Evolutionary conservation across 64 coral and sea anemone species (phyloP), one percentile per base, ranked within the genome.

Genomic region (Platygyra sinensis): DNA sequence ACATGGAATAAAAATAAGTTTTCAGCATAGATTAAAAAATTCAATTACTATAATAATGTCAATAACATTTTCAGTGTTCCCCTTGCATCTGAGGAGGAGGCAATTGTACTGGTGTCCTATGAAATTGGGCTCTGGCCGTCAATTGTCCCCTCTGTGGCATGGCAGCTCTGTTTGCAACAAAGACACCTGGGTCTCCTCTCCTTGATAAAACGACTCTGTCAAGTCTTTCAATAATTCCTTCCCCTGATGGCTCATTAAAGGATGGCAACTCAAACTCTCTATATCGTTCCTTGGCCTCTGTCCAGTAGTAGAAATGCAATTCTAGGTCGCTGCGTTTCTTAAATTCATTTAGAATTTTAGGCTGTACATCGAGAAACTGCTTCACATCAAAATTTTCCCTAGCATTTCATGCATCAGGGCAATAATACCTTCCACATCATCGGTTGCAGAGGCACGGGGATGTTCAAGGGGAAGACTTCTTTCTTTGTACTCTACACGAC

Each of bases 101-200:
- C 52, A 91, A 72, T 14, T 38, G n/a, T 51, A 30, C 79, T 25
- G 89, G 79, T 11, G 87, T 76, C 46, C 87, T 77, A 61, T 89
- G 75, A 30, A 77, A 89, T 2, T 67, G 55, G 3, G 74, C 73
- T 79, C 74, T 67, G 13, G 38, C 55, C 36, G 87, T 78, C 13
- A 78, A 79, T 31, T 78, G 87, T 18, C 74, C 83, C 38, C 73
- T 85, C 27, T 96, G 86, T 32, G 90, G 80, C 7, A 96, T 18
- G 2, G 94, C 89, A 29, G 90, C 94, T 74, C 94, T 83, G 63
- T 96, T 89, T 4, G 94, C 94, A n/a, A n/a, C n/a, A n/a, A n/a
- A n/a, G n/a, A n/a, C n/a, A n/a, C n/a, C n/a, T n/a, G n/a, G n/a
- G n/a, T 18, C 89, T 86, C 79, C 92, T 30, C 73, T 61, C 32